These are phyloP conservation scores for Macquaria ambigua DNA, from an alignment of 2,113 vertebrate genomes.

Conservation along the genomic window DNA sequence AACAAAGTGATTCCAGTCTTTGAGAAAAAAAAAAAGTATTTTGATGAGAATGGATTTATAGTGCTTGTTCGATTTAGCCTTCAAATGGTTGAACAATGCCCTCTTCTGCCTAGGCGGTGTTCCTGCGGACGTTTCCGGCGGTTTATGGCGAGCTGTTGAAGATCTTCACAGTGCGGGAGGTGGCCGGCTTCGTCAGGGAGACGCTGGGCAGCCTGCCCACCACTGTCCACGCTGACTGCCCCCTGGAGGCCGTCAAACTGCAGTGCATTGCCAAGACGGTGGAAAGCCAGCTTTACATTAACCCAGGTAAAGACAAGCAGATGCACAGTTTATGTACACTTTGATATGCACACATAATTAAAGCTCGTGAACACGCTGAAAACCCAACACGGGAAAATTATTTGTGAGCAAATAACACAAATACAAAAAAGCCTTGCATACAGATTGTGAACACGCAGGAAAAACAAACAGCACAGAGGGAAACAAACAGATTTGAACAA, in stretches of 20 bases:
- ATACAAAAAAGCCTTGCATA: not conserved
- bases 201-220: conserved; percentile 94
- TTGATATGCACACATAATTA: not conserved
- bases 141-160: conserved; percentile 95
- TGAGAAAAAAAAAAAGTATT: not conserved
- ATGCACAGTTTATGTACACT: not conserved
- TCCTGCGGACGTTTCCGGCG: conserved; percentile 94
- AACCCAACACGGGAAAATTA: not conserved
- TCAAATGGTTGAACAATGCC: not conserved
- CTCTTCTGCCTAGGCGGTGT: conserved; percentile 88
- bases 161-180: conserved; percentile 95
- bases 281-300: conserved; percentile 95
- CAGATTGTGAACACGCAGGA: conserved; percentile 21
- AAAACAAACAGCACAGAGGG: conserved; percentile 30
- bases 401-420: not conserved
- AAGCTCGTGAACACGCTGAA: not conserved
- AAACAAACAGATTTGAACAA: conserved; percentile 23
- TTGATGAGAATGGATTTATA: not conserved
- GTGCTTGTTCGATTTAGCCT: not conserved
- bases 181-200: conserved; percentile 94
- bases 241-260: conserved; percentile 94
- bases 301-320: conserved; percentile 88
- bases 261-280: conserved; percentile 97
- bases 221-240: conserved; percentile 90
- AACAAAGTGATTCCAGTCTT: conserved; percentile 4